A percentile compares a stretch with the other conserved stretches of the same genome.
These are phyloP conservation scores for Hypsibius dujardini DNA, from an alignment of 1,140 invertebrate species.

Conservation along the genomic window DNA sequence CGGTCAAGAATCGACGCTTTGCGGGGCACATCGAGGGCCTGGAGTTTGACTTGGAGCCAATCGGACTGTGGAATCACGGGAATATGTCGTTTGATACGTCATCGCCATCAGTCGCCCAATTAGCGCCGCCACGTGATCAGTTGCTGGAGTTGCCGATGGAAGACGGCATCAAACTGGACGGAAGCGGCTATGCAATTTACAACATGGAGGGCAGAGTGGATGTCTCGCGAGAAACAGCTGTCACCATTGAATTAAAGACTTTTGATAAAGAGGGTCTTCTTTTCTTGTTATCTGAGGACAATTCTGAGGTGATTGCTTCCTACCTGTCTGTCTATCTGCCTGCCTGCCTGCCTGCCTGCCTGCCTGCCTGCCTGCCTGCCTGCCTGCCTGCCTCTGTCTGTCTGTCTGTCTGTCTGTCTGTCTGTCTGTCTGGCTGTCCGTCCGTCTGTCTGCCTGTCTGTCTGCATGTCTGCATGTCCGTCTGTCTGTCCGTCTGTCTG, in stretches of 20 bases:
- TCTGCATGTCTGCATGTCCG: no score
- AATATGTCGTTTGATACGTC: slow-evolving; percentile 18
- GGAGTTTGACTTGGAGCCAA: slow-evolving; percentile 61
- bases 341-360: no score
- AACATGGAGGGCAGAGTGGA: slow-evolving; percentile 38
- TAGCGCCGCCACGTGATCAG: slow-evolving; percentile 22
- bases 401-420: no score
- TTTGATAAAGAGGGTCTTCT: slow-evolving; percentile 65
- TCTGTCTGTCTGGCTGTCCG: not conserved
- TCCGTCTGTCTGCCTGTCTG: not conserved
- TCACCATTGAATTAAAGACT: slow-evolving; percentile 65
- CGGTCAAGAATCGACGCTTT: slow-evolving; percentile 52
- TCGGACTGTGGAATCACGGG: slow-evolving; percentile 70
- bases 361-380: no score
- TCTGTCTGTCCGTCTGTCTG: no score
- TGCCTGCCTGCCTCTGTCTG: no score
- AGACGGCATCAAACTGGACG: slow-evolving; percentile 48
- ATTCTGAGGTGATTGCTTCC: slow-evolving; percentile 28
- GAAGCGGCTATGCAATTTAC: slow-evolving; percentile 58
- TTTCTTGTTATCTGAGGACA: slow-evolving; percentile 52
- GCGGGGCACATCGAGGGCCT: slow-evolving; percentile 76
- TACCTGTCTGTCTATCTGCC: no score
- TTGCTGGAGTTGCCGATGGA: slow-evolving; percentile 24
- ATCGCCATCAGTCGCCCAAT: slow-evolving; percentile 17
- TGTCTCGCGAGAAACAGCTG: slow-evolving; percentile 39